These are phyloP conservation scores for Allygus modestus DNA, from an alignment of 2,888 invertebrate genomes.

Conservation along the genomic window DNA sequence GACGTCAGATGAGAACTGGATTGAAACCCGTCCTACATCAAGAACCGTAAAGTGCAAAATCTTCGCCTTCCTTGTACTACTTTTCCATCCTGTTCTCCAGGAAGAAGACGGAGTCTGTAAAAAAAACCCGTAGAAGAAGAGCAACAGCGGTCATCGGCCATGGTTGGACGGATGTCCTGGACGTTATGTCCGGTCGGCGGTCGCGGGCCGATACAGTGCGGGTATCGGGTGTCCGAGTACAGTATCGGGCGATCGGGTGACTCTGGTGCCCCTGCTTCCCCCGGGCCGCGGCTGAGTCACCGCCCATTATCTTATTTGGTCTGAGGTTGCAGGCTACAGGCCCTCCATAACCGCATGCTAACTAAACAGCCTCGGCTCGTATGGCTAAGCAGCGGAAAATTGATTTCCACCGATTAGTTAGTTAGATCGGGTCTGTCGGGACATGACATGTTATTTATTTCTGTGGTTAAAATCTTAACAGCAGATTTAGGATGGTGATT, in stretches of 20 bases:
- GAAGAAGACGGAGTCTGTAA: neutral
- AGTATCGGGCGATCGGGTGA: neutral
- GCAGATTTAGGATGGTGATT: no score
- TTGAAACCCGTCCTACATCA: no score
- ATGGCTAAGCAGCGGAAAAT: neutral
- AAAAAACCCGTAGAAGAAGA: slow-evolving; percentile 3
- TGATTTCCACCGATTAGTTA: no score
- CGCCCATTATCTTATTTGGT: slow-evolving; percentile 33
- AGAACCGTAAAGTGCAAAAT: no score
- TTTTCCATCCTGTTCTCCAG: no score
- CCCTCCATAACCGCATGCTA: neutral
- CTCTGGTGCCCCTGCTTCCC: no score
- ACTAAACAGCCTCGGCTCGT: neutral
- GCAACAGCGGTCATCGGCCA: neutral
- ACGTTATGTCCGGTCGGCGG: neutral
- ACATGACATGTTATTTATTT: no score
- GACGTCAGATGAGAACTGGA: no score
- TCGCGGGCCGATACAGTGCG: neutral
- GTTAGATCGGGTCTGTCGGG: no score
- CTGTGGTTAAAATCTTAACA: no score
- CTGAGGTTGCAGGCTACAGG: neutral
- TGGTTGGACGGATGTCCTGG: neutral
- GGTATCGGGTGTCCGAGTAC: neutral
- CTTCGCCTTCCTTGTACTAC: no score
- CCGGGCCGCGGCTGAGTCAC: slow-evolving; percentile 19